Percentiles rank a stretch among this genome's conserved stretches.
These are phyloP conservation scores for Elephas maximus DNA, from an alignment of 2,113 vertebrate genomes.

Conservation along the genomic window DNA sequence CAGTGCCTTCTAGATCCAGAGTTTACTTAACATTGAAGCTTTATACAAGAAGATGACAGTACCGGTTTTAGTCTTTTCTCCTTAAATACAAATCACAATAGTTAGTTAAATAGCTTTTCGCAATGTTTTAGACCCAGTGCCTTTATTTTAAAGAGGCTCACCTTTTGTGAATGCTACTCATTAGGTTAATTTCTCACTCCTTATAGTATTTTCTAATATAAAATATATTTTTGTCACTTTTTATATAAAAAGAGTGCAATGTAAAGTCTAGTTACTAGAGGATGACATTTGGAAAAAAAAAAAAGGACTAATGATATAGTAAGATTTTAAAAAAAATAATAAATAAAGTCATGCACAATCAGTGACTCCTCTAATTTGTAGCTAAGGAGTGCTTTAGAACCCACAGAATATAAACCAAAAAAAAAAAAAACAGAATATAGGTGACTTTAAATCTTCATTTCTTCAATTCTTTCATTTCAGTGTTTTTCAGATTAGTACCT, in stretches of 20 bases:
- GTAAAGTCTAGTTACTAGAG: neutral
- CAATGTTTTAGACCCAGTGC: neutral
- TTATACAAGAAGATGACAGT: neutral
- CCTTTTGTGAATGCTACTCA: neutral
- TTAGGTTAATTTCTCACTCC: neutral
- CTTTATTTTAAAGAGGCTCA: neutral
- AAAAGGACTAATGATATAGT: conserved; percentile 21
- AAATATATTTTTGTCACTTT: neutral
- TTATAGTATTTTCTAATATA: neutral
- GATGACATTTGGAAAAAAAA: neutral
- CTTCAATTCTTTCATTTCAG: neutral
- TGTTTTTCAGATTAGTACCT: neutral
- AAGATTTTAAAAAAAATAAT: conserved; percentile 57
- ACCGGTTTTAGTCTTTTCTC: neutral
- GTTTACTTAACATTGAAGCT: neutral
- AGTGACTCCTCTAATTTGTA: neutral
- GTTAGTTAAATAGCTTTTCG: neutral
- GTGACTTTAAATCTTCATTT: neutral
- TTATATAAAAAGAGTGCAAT: neutral
- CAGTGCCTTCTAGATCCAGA: neutral
- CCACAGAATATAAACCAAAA: neutral
- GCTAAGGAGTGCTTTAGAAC: neutral
- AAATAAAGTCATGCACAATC: neutral
- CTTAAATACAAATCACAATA: neutral
- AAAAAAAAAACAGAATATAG: neutral